phyloP scores from a whole-genome alignment of 1,140 invertebrate genomes.

The Saccostrea cuccullata region DNA sequence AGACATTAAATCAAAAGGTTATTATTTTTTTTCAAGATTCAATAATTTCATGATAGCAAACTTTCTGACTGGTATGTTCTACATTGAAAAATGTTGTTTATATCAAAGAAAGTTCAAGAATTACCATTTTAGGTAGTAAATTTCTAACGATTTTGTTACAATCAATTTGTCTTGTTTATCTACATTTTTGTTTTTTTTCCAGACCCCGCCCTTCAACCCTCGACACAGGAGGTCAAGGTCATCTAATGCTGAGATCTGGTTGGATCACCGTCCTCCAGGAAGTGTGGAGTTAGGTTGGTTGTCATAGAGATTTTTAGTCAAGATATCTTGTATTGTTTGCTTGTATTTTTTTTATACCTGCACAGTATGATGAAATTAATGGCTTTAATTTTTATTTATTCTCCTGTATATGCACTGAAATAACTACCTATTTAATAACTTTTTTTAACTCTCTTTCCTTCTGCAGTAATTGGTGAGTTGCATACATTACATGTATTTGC shows the following conservation, averaged over 20 bases:
- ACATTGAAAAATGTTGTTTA: no score
- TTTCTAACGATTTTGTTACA: no score
- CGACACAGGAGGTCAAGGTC: conserved; percentile 89
- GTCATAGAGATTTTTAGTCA: background rate
- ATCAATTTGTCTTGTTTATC: no score
- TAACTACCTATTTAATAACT: background rate
- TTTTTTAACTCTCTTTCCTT: conserved; percentile 72
- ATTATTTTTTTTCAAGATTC: no score
- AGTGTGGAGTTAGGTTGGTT: conserved; percentile 75
- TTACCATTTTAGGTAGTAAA: no score
- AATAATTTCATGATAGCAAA: no score
- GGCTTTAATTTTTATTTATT: no score
- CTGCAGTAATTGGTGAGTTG: conserved; percentile 37
- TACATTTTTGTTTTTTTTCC: conserved; percentile 18
- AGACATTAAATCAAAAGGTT: no score
- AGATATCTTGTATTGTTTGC: background rate
- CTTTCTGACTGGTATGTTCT: no score
- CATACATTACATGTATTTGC: conserved; percentile 3
- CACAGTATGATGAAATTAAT: background rate
- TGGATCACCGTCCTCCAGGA: conserved; percentile 90
- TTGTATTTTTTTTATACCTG: background rate
- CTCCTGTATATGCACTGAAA: no score
- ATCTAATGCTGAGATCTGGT: conserved; percentile 84
- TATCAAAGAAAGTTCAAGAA: no score
- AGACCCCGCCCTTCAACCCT: conserved; percentile 67